These are phyloP conservation scores for Lynx canadensis DNA, from an alignment of 2,113 vertebrate species.

Conservation along the genomic window DNA sequence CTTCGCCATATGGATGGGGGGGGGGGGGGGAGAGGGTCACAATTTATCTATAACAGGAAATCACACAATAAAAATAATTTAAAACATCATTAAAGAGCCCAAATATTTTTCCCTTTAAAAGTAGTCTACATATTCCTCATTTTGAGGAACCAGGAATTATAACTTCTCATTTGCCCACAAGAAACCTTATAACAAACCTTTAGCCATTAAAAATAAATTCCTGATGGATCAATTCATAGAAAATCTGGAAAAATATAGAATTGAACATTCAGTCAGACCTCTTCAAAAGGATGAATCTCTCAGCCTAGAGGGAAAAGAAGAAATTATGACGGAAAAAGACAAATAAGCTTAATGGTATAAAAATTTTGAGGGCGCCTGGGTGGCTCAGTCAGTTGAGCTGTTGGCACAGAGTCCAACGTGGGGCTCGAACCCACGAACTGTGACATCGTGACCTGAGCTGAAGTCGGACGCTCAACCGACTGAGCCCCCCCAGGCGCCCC, in stretches of 20 bases:
- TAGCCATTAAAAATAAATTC: constrained; percentile 8
- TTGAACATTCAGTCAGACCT: neutral
- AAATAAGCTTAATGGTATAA: neutral
- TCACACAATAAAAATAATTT: constrained; percentile 2
- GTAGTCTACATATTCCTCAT: neutral
- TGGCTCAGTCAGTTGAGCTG: too few relatives aligned
- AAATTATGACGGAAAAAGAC: neutral
- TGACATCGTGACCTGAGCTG: too few relatives aligned
- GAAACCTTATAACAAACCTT: neutral
- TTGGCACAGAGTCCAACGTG: too few relatives aligned
- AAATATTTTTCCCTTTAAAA: neutral
- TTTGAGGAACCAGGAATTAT: neutral
- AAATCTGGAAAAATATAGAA: neutral
- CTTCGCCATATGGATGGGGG: neutral
- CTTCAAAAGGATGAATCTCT: neutral
- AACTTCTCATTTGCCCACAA: neutral
- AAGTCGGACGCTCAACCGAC: too few relatives aligned
- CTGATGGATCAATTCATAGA: neutral
- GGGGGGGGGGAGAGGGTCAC: neutral
- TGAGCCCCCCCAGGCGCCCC: too few relatives aligned
- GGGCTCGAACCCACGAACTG: too few relatives aligned
- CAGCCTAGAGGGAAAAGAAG: neutral
- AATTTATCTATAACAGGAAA: neutral
- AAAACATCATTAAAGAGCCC: neutral
- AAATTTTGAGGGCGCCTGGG: neutral